Evolutionary conservation across 2,888 invertebrate genomes (phyloP).

Genomic region (Rhagophthalmus giganteus): DNA sequence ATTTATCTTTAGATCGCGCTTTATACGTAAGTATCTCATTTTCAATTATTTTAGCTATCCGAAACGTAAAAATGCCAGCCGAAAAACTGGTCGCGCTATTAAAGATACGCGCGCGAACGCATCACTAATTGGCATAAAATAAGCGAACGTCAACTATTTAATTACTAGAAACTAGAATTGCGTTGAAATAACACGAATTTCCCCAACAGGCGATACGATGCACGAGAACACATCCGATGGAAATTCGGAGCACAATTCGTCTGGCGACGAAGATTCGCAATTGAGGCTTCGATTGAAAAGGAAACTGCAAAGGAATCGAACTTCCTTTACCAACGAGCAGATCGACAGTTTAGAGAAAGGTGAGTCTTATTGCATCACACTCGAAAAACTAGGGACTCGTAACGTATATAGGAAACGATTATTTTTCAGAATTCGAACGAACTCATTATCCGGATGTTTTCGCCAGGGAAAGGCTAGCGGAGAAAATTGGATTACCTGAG

Average conservation of each 20-base stretch:
- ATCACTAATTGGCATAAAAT: conserved; percentile 20
- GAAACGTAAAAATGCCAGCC: too few relatives aligned
- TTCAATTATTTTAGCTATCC: too few relatives aligned
- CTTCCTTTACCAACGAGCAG: conserved; percentile 98
- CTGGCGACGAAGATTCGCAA: conserved; percentile 88
- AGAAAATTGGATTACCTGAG: conserved; percentile 97
- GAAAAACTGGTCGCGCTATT: too few relatives aligned
- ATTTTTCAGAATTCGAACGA: conserved; percentile 84
- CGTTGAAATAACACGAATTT: conserved; percentile 10
- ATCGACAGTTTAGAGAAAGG: conserved; percentile 99
- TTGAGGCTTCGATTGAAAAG: conserved; percentile 90
- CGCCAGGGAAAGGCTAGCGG: conserved; percentile 91
- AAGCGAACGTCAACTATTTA: conserved; percentile 18
- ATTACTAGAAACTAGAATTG: conserved; percentile 9
- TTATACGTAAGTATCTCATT: too few relatives aligned
- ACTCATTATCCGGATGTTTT: conserved; percentile 98
- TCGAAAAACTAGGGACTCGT: conserved; percentile 5
- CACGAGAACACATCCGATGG: conserved; percentile 83
- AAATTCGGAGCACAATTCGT: conserved; percentile 88
- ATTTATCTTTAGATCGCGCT: too few relatives aligned
- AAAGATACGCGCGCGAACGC: too few relatives aligned
- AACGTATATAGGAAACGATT: conserved; percentile 4
- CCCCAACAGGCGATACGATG: conserved; percentile 29
- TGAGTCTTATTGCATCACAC: too few relatives aligned
- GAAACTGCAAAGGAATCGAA: conserved; percentile 95